Base-by-base conservation (phyloP, 1,140 invertebrate species). In the Drosophila trapezifrons region DNA sequence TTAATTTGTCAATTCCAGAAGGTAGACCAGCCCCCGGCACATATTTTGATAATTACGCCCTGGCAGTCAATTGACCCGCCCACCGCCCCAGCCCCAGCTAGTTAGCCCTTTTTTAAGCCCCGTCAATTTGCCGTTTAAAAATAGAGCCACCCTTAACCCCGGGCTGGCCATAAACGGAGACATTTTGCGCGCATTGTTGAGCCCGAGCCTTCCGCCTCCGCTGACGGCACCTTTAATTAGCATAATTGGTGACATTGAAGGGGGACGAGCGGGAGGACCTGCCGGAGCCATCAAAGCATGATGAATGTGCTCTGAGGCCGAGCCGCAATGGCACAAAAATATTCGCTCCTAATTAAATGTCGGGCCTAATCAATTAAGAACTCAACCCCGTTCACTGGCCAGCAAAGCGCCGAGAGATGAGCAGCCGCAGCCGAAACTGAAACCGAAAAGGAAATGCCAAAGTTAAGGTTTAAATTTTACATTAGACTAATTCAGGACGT, bases 401-500 rank as follows among this genome's bases (percentile, higher is more conserved):
- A 60, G 49, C 2, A 52, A 51, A 32, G 29, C 35, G 13, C 18
- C 18, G 7, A n/a, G 35, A 63, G 52, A 63, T 63, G 54, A 63
- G 60, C 54, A 63, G 17, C 37, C 15, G 37, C 15, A 38, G 15
- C 29, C 17, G 13, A n/a, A 37, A 37, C n/a, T 25, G 9, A 38
- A 38, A 20, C 12, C 20, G 60, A 20, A 37, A 66, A 66, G 46
- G 37, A 64, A 55, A 54, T 29, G 63, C 47, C 60, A 42, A 66
- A 42, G 52, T 37, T 62, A 32, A 62, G 54, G 49, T 69, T 69
- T 85, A 65, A 75, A 90, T 90, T 90, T 78, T 90, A 86, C 82
- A 90, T 90, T 86, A 90, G 75, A 78, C 86, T 90, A 90, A 86
- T 90, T 86, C 72, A 86, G 75, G 72, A 71, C 64, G 90, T 85